phyloP scores from a whole-genome alignment of 1,140 invertebrate genomes.

The Catajapyx aquilonaris region DNA sequence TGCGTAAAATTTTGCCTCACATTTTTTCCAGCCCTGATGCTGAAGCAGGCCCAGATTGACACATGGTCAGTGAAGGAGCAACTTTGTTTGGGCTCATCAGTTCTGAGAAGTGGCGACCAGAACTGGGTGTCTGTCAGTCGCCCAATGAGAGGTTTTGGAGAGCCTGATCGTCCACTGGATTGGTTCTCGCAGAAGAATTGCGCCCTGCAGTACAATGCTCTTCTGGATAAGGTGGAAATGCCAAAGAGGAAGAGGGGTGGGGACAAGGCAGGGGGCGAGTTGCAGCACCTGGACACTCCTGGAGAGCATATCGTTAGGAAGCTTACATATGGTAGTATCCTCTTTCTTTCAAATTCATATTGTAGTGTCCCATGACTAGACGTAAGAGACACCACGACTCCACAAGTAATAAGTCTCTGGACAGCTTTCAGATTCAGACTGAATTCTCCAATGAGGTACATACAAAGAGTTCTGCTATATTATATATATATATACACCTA shows the following conservation, averaged over 20 bases:
- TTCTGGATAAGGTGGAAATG: slow-evolving; percentile 65
- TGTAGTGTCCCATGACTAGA: neutral
- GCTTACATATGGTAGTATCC: slow-evolving; percentile 27
- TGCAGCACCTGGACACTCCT: slow-evolving; percentile 40
- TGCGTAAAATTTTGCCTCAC: too few relatives aligned
- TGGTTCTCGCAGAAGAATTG: slow-evolving; percentile 87
- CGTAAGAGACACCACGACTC: too few relatives aligned
- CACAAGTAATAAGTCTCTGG: too few relatives aligned
- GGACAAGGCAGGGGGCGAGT: slow-evolving; percentile 27
- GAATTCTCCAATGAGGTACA: too few relatives aligned
- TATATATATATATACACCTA: too few relatives aligned
- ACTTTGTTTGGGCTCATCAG: slow-evolving; percentile 64
- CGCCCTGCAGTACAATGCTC: slow-evolving; percentile 63
- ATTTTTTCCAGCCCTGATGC: slow-evolving; percentile 20
- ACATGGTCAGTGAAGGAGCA: slow-evolving; percentile 68
- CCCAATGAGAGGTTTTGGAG: slow-evolving; percentile 39
- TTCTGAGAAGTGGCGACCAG: slow-evolving; percentile 70
- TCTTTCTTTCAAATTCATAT: neutral
- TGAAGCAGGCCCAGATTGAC: slow-evolving; percentile 50
- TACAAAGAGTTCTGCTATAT: too few relatives aligned
- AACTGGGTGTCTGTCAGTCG: slow-evolving; percentile 85
- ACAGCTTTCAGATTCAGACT: too few relatives aligned
- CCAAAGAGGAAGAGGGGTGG: slow-evolving; percentile 67
- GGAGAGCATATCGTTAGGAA: slow-evolving; percentile 57
- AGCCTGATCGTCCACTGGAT: slow-evolving; percentile 52